These are phyloP conservation scores for Pandemis cinnamomeana DNA, from an alignment of 2,888 invertebrate genomes.

Conservation along the genomic window DNA sequence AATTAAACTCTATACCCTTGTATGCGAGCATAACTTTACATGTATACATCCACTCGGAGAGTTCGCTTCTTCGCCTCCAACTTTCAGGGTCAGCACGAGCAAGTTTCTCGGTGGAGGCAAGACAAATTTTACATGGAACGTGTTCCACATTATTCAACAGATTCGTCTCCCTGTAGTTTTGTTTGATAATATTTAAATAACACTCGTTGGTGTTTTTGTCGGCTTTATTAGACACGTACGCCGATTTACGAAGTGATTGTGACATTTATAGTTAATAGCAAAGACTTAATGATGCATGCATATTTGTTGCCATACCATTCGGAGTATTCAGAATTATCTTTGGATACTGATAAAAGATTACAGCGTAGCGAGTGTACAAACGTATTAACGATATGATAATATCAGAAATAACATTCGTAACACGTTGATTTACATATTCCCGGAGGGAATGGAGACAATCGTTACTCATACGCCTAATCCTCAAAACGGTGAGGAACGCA, in stretches of 20 bases:
- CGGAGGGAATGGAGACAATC: background rate
- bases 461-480: constrained; percentile 14
- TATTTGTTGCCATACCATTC: constrained; percentile 3
- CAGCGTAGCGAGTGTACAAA: background rate
- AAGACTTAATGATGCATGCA: background rate
- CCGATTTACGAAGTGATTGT: constrained; percentile 8
- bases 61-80: constrained; percentile 23
- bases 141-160: constrained; percentile 29
- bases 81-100: constrained; percentile 37
- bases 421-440: background rate
- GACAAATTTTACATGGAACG: constrained; percentile 34
- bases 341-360: background rate
- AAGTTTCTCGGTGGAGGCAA: constrained; percentile 33
- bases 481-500: constrained; percentile 2
- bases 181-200: constrained; percentile 10
- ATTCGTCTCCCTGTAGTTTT: background rate
- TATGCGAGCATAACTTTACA: constrained; percentile 9
- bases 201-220: constrained; percentile 13
- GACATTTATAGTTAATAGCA: constrained; percentile 3
- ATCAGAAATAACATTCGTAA: background rate
- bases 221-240: constrained; percentile 4
- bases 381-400: background rate
- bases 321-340: constrained; percentile 12
- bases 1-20: constrained; percentile 25
- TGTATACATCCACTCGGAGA: constrained; percentile 15